These are phyloP conservation scores for Exocentrus adspersus DNA, from an alignment of 2,888 invertebrate genomes.

Conservation along the genomic window DNA sequence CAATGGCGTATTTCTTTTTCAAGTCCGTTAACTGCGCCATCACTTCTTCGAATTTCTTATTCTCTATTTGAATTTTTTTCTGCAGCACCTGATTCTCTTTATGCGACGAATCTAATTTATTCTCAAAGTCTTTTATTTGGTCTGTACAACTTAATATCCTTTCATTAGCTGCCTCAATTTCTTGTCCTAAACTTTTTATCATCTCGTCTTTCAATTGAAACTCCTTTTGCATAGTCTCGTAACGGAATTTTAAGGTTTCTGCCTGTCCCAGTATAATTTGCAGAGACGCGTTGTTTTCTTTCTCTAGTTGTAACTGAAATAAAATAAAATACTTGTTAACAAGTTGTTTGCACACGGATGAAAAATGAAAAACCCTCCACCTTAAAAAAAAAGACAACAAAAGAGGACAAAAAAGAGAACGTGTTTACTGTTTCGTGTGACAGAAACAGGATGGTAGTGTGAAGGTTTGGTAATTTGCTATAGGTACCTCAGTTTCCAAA, in stretches of 20 bases:
- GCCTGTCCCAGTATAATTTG: conserved; percentile 49
- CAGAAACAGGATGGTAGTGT: conserved; percentile 17
- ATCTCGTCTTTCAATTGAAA: conserved; percentile 46
- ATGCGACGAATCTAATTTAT: conserved; percentile 36
- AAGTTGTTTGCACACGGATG: background rate
- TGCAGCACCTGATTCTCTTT: conserved; percentile 42
- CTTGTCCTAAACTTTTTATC: conserved; percentile 43
- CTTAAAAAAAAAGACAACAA: conserved; percentile 8
- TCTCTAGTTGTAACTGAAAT: conserved; percentile 49
- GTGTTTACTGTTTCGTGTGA: background rate
- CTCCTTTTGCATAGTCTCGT: conserved; percentile 44
- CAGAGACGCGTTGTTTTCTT: conserved; percentile 48
- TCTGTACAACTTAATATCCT: conserved; percentile 38
- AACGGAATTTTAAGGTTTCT: conserved; percentile 39
- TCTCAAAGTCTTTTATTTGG: conserved; percentile 45
- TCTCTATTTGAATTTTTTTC: conserved; percentile 43
- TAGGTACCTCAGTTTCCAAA: conserved; percentile 50
- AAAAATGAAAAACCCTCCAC: conserved; percentile 5
- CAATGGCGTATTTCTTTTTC: conserved; percentile 41
- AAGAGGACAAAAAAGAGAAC: conserved; percentile 27
- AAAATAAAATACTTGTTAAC: conserved; percentile 6
- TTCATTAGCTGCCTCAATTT: conserved; percentile 45
- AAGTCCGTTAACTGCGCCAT: conserved; percentile 40
- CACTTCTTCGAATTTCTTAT: conserved; percentile 44
- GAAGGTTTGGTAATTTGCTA: conserved; percentile 9